Conservation (phyloP, 2,888 invertebrate species). For the Theodoxus fluviatilis region DNA sequence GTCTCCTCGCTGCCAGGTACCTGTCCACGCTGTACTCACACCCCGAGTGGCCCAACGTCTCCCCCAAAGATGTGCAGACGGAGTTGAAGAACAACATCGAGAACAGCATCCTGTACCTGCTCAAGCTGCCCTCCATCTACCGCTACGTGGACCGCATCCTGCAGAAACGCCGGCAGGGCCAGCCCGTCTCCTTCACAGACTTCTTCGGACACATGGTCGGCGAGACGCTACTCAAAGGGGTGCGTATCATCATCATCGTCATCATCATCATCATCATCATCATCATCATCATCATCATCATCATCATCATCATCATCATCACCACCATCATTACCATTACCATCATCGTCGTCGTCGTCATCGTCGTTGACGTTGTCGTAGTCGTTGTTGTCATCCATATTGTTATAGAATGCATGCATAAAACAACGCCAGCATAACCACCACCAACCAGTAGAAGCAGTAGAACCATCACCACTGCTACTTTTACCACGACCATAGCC, state of each 20-base stretch:
- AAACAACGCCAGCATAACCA: too few species aligned
- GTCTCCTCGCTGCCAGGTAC: conserved; percentile 57
- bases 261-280: not conserved
- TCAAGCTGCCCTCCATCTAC: conserved; percentile 57
- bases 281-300: not conserved
- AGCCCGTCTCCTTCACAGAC: conserved; percentile 68
- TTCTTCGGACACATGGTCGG: conserved; percentile 67
- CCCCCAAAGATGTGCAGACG: conserved; percentile 57
- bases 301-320: conserved; percentile 25
- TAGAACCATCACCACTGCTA: too few species aligned
- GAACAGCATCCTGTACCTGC: conserved; percentile 60
- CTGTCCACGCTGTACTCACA: conserved; percentile 67
- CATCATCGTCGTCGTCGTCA: not conserved
- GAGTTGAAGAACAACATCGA: conserved; percentile 63
- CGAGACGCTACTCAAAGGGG: conserved; percentile 65
- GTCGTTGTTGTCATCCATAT: not conserved
- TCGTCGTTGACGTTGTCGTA: not conserved
- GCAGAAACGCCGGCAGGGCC: conserved; percentile 63
- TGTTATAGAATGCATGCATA: not conserved
- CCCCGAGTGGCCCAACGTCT: conserved; percentile 63
- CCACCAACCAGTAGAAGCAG: too few species aligned
- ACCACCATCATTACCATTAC: not conserved
- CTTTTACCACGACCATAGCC: too few species aligned
- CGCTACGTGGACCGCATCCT: conserved; percentile 60
- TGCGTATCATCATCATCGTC: conserved; percentile 40